phyloP scores from a whole-genome alignment of 2,888 invertebrate genomes.

The Camptogramma bilineatum region DNA sequence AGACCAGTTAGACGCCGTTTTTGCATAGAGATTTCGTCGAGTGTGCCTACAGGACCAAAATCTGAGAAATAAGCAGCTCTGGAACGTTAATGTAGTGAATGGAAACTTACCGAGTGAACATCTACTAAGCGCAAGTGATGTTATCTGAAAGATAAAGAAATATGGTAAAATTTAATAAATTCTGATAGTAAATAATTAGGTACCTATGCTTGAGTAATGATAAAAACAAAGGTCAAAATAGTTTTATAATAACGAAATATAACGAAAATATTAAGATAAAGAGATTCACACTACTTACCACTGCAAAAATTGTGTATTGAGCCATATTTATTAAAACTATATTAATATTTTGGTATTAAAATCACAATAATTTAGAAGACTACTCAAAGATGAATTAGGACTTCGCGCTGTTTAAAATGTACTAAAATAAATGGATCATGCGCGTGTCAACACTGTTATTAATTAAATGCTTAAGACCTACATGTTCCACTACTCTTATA shows the following conservation, averaged over 20 bases:
- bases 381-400: too few relatives aligned
- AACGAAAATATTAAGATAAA: not conserved
- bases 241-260: not conserved
- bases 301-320: not conserved
- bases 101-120: slow-evolving; percentile 7
- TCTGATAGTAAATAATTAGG: not conserved
- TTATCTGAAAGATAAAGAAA: slow-evolving; percentile 10
- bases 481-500: not conserved
- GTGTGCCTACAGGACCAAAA: too few relatives aligned
- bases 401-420: not conserved
- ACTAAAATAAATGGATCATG: not conserved
- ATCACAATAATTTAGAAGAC: too few relatives aligned
- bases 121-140: slow-evolving; percentile 7
- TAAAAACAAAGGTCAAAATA: not conserved
- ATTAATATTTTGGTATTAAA: too few relatives aligned
- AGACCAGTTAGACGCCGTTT: too few relatives aligned
- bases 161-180: too few relatives aligned
- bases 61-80: too few relatives aligned
- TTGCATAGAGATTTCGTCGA: too few relatives aligned
- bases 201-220: not conserved
- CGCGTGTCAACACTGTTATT: not conserved
- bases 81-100: not conserved
- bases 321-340: not conserved
- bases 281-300: not conserved
- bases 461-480: not conserved